Evolutionary conservation across 2,888 invertebrate species (phyloP), one percentile per base, ranked within the genome.

Genomic region (Rhagonycha lutea): DNA sequence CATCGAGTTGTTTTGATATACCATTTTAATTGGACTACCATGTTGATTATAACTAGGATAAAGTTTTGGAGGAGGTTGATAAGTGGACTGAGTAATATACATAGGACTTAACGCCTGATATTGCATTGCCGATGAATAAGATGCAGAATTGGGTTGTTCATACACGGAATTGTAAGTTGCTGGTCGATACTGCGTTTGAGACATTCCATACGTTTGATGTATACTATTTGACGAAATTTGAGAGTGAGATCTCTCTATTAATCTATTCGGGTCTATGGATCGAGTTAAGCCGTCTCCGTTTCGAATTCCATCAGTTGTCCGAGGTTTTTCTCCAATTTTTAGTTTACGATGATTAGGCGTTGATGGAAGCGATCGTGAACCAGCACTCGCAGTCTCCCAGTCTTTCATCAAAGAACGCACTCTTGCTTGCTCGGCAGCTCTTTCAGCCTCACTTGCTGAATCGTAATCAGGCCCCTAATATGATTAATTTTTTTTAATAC

Each of bases 391-490:
- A 47, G 93, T 91, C 82, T 94, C 93, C 95, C 95, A 95, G 84
- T 94, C 92, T 79, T 93, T 92, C 78, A 95, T 90, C 62, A 95
- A 88, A 14, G 91, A 89, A 81, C 90, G 91, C 76, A 94, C 89
- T 73, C 94, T 90, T 74, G 93, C 93, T 70, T 91, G 91, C 84
- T 94, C 94, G 82, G 92, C 86, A 67, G 91, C 91, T 69, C 92
- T 90, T 89, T 95, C 95, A 73, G 92, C 92, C 87, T 95, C 95
- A 86, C 93, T 93, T 76, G 91, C 90, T 9, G 94, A 93, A 85
- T 95, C 94, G 86, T 95, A 95, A 85, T 95, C 95, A 79, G 93
- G 94, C 75, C 95, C 95, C 95, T 95, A 88, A 11, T n/a, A 86
- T 85, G 71, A 75, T 72, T 72, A 61, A 2, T 10, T 62, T 62